Conservation (phyloP, 2,888 invertebrate species). For the Zygaena filipendulae region DNA sequence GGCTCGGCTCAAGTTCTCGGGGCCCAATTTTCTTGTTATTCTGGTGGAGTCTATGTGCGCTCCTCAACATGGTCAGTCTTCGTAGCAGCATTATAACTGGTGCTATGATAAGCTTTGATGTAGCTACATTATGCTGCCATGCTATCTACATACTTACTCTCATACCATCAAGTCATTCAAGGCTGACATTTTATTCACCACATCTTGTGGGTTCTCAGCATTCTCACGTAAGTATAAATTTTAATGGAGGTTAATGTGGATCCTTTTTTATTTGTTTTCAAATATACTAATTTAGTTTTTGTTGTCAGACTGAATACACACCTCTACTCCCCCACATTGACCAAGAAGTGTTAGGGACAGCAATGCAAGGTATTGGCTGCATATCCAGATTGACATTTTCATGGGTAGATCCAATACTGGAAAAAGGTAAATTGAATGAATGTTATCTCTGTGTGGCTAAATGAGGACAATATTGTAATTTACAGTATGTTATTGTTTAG, state of each 20-base stretch:
- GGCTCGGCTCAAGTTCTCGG: constrained; percentile 73
- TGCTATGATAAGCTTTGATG: constrained; percentile 67
- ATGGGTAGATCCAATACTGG: constrained; percentile 89
- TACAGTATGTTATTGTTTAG: no score
- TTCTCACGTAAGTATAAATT: constrained; percentile 51
- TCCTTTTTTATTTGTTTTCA: no score
- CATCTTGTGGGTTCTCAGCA: constrained; percentile 61
- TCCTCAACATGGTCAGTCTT: constrained; percentile 75
- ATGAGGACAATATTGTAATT: no score
- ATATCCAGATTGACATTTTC: constrained; percentile 82
- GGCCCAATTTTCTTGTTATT: constrained; percentile 78
- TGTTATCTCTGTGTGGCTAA: no score
- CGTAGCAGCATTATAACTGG: constrained; percentile 70
- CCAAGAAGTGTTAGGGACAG: constrained; percentile 80
- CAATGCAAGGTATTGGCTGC: constrained; percentile 79
- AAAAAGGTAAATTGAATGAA: constrained; percentile 68
- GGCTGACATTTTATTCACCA: constrained; percentile 57
- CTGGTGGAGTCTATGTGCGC: constrained; percentile 75
- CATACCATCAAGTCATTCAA: constrained; percentile 69
- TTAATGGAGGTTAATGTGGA: no score
- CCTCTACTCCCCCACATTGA: constrained; percentile 74
- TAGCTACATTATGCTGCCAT: constrained; percentile 73
- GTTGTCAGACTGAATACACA: constrained; percentile 68
- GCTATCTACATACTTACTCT: constrained; percentile 76
- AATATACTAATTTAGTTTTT: constrained; percentile 6